Evolutionary conservation across 2,888 invertebrate genomes (phyloP), one percentile per base, ranked within the genome.

Genomic region (Folsomia manolachei): DNA sequence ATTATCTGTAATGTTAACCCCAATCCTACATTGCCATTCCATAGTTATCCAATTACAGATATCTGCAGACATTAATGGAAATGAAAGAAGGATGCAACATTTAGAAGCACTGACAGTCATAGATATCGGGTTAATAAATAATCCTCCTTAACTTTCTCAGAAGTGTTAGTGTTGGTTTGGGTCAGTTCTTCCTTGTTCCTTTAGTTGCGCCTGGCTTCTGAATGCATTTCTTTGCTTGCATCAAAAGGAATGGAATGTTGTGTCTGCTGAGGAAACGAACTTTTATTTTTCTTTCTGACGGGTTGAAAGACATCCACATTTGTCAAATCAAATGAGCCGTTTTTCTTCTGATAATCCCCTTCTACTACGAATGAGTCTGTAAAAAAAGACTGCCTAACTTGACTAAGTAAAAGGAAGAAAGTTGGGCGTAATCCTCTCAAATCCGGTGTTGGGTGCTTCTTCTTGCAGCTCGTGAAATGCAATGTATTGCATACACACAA

Each of bases 241-340:
- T 39, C 39, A 56, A 19, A 56, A 56, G 21, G 56, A 56, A 56
- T 19, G 56, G 18, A 51, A 51, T 56, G 56, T 19, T n/a, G 56
- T 56, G 18, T 19, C 56, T 19, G 7, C 56, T 7, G 56, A 56
- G n/a, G n/a, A n/a, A n/a, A n/a, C n/a, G n/a, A n/a, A n/a, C n/a
- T n/a, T 56, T 56, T 56, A 56, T 56, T 56, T 56, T 56, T 56
- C 56, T 56, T 56, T 56, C 56, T 56, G 56, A 56, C 56, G 19
- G 19, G 56, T 56, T 56, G 56, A 56, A 56, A 56, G 56, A 56
- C 56, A 56, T n/a, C 56, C 56, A 56, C 56, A 56, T 56, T 56
- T 56, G 56, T 56, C 56, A 56, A 56, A 56, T 56, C 19, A 56
- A 56, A 56, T 56, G 56, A 56, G 56, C 56, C 56, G 56, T 56